These are phyloP conservation scores for Neodon shergylaensis DNA, from an alignment of 2,113 vertebrate genomes.

Conservation along the genomic window DNA sequence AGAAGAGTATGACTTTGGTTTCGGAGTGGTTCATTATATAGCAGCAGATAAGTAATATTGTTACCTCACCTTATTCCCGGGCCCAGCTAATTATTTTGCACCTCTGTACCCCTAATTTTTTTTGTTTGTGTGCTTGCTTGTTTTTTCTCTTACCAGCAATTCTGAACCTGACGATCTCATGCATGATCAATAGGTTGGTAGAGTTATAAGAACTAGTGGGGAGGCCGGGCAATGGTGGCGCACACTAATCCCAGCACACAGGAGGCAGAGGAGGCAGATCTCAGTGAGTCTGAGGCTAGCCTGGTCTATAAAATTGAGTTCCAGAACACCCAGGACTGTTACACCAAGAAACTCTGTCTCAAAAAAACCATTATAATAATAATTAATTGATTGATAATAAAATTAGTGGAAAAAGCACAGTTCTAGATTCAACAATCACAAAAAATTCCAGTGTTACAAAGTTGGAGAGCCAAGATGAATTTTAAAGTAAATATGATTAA, in stretches of 20 bases:
- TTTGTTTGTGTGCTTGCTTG: neutral
- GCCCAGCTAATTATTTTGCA: neutral
- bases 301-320: too few species aligned
- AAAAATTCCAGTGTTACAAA: neutral
- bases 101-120: neutral
- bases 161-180: neutral
- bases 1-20: neutral
- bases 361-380: too few species aligned
- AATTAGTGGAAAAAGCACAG: neutral
- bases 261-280: too few species aligned
- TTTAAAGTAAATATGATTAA: constrained; percentile 22
- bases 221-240: accelerated
- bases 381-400: too few species aligned
- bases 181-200: neutral
- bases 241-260: too few species aligned
- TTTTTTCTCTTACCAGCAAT: neutral
- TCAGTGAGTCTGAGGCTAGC: too few species aligned
- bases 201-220: neutral
- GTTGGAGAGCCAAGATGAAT: neutral
- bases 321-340: too few species aligned
- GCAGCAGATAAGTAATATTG: neutral
- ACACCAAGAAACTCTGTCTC: too few species aligned
- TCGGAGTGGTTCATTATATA: neutral
- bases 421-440: neutral
- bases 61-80: neutral